A percentile compares a stretch with the other conserved stretches of the same genome.
Conservation (phyloP, 1,140 invertebrate species). For the Macrobrachium rosenbergii region DNA sequence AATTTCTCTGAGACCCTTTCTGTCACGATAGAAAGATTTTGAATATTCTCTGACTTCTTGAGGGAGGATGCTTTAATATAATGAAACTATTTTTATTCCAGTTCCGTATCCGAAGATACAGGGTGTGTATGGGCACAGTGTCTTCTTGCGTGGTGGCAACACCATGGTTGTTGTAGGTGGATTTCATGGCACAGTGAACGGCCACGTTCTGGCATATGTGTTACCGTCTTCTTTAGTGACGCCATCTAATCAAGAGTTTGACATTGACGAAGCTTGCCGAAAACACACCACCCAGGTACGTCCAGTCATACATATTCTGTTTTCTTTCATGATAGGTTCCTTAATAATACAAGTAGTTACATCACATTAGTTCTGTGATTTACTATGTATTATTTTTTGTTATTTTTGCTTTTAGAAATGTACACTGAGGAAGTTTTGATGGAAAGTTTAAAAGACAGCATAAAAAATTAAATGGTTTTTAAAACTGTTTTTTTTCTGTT, state of each 20-base stretch:
- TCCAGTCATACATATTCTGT: too few relatives aligned
- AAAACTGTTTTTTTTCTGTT: too few relatives aligned
- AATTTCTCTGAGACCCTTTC: too few relatives aligned
- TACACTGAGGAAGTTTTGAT: too few relatives aligned
- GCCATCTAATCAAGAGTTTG: slow-evolving; percentile 82
- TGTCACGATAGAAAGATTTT: too few relatives aligned
- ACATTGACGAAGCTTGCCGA: slow-evolving; percentile 77
- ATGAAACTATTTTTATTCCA: slow-evolving; percentile 66
- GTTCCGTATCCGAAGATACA: slow-evolving; percentile 85
- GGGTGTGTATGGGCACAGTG: slow-evolving; percentile 89
- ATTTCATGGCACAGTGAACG: slow-evolving; percentile 91
- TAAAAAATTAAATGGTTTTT: too few relatives aligned
- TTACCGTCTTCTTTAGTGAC: slow-evolving; percentile 74
- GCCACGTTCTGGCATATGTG: slow-evolving; percentile 71
- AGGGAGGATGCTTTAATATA: neutral
- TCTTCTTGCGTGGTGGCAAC: slow-evolving; percentile 84
- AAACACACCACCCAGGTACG: slow-evolving; percentile 76
- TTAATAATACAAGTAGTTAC: too few relatives aligned
- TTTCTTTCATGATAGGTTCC: too few relatives aligned
- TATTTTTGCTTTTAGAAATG: neutral
- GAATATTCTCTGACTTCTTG: neutral
- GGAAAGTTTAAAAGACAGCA: too few relatives aligned
- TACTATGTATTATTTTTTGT: neutral
- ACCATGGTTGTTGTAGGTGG: slow-evolving; percentile 89
- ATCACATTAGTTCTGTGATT: too few relatives aligned